Conservation (phyloP, 2,797 vertebrate species). For the Helicolenus hilgendorfi region DNA sequence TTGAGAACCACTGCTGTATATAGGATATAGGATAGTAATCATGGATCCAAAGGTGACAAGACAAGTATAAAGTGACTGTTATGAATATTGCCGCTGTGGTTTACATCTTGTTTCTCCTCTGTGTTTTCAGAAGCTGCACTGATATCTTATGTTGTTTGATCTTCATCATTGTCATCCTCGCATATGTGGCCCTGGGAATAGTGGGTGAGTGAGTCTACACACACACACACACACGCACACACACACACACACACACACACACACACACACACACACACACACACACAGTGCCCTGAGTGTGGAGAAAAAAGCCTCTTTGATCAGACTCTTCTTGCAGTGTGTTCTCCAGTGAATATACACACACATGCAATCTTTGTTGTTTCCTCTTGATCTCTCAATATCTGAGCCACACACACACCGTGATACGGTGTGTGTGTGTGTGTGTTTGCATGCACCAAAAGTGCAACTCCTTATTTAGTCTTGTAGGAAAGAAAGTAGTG, state of each 20-base stretch:
- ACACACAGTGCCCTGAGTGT: background rate
- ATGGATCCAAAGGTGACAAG: background rate
- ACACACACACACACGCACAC: constrained; percentile 4
- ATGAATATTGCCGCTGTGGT: background rate
- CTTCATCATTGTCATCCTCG: constrained; percentile 92
- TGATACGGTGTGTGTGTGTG: background rate
- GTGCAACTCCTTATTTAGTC: background rate
- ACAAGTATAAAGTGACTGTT: too few relatives aligned
- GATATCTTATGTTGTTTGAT: constrained; percentile 93
- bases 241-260: constrained; percentile 9
- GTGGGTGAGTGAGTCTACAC: constrained; percentile 93
- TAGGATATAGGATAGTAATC: background rate
- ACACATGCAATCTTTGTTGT: background rate
- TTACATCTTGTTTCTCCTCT: constrained; percentile 1
- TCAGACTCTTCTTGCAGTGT: background rate
- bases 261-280: background rate
- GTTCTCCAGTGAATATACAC: background rate
- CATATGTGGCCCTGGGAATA: constrained; percentile 92
- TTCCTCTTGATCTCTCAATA: background rate
- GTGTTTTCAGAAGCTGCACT: constrained; percentile 90
- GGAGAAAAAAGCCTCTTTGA: background rate
- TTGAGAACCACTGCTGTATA: too few relatives aligned
- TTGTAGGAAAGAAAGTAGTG: background rate
- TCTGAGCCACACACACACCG: background rate
- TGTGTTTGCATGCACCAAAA: background rate